phyloP scores from a whole-genome alignment of 2,797 vertebrate genomes.

The Enteromius argenteus region DNA sequence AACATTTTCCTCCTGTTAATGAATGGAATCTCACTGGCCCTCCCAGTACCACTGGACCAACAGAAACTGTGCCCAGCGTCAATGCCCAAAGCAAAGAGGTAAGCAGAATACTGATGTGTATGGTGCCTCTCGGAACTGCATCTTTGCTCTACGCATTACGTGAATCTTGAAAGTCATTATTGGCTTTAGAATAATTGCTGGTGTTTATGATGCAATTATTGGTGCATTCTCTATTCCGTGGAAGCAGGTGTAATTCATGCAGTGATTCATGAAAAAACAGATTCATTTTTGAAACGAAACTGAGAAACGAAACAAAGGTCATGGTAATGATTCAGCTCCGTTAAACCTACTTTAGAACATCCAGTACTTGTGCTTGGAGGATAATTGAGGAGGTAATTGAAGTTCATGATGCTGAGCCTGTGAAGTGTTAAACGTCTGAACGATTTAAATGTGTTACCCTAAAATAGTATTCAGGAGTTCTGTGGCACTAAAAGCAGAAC shows the following conservation, averaged over 20 bases:
- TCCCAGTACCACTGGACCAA: slow-evolving; percentile 80
- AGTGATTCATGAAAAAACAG: background rate
- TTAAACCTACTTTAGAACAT: background rate
- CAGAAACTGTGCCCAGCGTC: slow-evolving; percentile 80
- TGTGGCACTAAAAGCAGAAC: background rate
- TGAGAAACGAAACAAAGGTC: background rate
- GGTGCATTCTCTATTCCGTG: background rate
- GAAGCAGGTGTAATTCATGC: background rate
- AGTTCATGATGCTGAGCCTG: background rate
- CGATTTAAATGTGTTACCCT: background rate
- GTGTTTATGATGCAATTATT: background rate
- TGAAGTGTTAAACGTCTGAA: background rate
- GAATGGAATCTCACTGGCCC: slow-evolving; percentile 83
- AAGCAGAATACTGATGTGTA: slow-evolving; percentile 46
- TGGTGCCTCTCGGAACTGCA: background rate
- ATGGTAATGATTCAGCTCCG: background rate
- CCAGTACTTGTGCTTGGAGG: background rate
- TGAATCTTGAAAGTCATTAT: background rate
- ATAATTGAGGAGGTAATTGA: background rate
- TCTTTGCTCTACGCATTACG: background rate
- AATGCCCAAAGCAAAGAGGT: slow-evolving; percentile 82
- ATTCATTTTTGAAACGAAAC: background rate
- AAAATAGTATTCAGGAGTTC: background rate
- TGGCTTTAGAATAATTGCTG: background rate
- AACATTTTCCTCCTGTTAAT: slow-evolving; percentile 77